Conservation (phyloP, 92 coral and sea anemone genomes). For the Actinernus sp. region DNA sequence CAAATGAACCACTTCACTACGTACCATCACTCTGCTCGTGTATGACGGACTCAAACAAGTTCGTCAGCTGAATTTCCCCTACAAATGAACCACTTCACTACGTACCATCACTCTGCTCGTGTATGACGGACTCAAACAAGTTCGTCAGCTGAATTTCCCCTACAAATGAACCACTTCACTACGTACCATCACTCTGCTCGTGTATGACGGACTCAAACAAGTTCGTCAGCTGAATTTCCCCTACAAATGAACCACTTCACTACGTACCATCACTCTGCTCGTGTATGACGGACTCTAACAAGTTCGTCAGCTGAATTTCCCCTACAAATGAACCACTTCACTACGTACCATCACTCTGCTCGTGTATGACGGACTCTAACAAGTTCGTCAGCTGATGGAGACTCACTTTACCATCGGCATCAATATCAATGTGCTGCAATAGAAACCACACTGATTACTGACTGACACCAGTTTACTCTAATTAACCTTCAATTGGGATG, state of each 20-base stretch:
- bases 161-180: too few relatives aligned
- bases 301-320: slow-evolving; percentile 81
- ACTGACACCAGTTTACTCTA: too few relatives aligned
- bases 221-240: slow-evolving; percentile 83
- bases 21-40: slow-evolving; percentile 91
- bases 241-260: too few relatives aligned
- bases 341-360: slow-evolving; percentile 92
- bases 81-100: too few relatives aligned
- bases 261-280: slow-evolving; percentile 94
- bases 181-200: slow-evolving; percentile 91
- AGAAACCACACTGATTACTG: too few relatives aligned
- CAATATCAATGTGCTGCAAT: slow-evolving; percentile 82
- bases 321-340: too few relatives aligned
- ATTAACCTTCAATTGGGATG: too few relatives aligned
- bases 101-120: slow-evolving; percentile 91
- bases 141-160: slow-evolving; percentile 83
- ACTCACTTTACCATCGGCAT: slow-evolving; percentile 84
- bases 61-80: slow-evolving; percentile 84
- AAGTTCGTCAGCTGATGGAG: slow-evolving; percentile 83
- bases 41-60: slow-evolving; percentile 78
- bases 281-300: slow-evolving; percentile 84
- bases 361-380: slow-evolving; percentile 86
- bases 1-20: too few relatives aligned
- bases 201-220: slow-evolving; percentile 82
- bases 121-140: slow-evolving; percentile 80